Evolutionary conservation across 2,888 invertebrate species (phyloP), one percentile per base, ranked within the genome.

Genomic region (Apotomis turbidana): DNA sequence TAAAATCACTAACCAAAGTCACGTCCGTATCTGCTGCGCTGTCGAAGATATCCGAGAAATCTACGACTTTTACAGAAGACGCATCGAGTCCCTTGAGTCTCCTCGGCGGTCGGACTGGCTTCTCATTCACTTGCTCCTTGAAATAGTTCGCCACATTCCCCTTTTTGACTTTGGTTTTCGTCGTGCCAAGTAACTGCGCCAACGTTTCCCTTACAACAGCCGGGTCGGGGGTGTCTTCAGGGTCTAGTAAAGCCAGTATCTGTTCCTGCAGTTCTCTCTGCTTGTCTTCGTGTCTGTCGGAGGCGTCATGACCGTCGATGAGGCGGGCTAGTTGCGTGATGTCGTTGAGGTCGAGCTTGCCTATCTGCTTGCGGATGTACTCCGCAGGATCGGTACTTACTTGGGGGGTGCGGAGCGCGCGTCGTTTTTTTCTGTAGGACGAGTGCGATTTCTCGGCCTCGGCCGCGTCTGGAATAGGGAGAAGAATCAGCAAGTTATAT

Each of bases 331-430:
- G 81, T 64, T 87, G 85, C 2, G 90, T 88, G 68, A 93, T 88
- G 70, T 91, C 90, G 68, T 91, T 87, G 75, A 93, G 86, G 74
- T 90, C 87, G 73, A 93, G 84, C 78, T 87, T 88, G 61, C 90
- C 92, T 77, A 92, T 89, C 80, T 88, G 85, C 81, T 86, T 87
- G 74, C 90, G 85, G 64, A 92, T 87, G 76, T 87, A 88, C 71
- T 92, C 93, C 5, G 87, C 87, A 3, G 90, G 82, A 63, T 90
- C 91, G 76, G 79, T 91, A 93, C 93, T 93, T 91, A 93, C 93
- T 86, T 91, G 90, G 66, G 86, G 83, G 3, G 85, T 78, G 61
- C 91, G 87, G 61, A 84, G 75, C 64, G 87, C 81, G 75, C 92
- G 90, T 5, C 91, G 86, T 80, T 91, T 91, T 82, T 88, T 90